phyloP scores from a whole-genome alignment of 2,888 invertebrate species.

The Synergus japonicus region DNA sequence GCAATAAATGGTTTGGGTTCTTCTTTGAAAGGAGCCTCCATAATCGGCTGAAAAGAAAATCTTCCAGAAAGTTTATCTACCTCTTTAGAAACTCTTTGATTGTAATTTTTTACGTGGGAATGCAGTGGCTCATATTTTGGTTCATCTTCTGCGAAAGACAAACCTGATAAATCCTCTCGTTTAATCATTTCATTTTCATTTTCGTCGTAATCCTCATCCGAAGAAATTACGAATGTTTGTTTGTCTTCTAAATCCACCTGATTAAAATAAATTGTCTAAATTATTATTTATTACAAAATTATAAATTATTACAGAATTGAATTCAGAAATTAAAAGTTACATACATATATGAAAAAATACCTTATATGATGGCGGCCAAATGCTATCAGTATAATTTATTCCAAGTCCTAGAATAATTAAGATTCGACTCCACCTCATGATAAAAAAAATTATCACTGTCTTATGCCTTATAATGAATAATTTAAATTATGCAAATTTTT shows the following conservation, averaged over 20 bases:
- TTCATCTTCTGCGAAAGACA: conserved; percentile 62
- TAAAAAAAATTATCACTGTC: conserved; percentile 39
- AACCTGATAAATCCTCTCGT: conserved; percentile 61
- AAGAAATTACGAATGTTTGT: conserved; percentile 64
- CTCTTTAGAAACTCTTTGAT: conserved; percentile 49
- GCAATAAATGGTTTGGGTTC: conserved; percentile 62
- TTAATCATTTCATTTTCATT: conserved; percentile 77
- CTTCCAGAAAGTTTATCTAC: conserved; percentile 42
- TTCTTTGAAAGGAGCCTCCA: conserved; percentile 51
- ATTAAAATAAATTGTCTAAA: conserved; percentile 15
- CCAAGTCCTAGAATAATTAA: conserved; percentile 49
- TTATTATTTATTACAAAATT: no score
- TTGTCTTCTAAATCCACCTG: conserved; percentile 63
- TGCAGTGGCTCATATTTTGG: conserved; percentile 72
- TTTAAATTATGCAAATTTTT: conserved; percentile 14
- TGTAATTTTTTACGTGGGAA: conserved; percentile 68
- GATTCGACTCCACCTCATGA: conserved; percentile 27
- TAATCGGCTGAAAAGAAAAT: conserved; percentile 43
- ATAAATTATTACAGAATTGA: background rate
- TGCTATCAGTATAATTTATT: conserved; percentile 43
- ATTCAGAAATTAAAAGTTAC: background rate
- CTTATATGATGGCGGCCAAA: conserved; percentile 53
- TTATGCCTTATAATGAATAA: conserved; percentile 36
- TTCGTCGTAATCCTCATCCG: conserved; percentile 73
- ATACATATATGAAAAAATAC: background rate